Evolutionary conservation across 2,888 invertebrate genomes (phyloP).

Genomic region (Drosophila setosimentum): DNA sequence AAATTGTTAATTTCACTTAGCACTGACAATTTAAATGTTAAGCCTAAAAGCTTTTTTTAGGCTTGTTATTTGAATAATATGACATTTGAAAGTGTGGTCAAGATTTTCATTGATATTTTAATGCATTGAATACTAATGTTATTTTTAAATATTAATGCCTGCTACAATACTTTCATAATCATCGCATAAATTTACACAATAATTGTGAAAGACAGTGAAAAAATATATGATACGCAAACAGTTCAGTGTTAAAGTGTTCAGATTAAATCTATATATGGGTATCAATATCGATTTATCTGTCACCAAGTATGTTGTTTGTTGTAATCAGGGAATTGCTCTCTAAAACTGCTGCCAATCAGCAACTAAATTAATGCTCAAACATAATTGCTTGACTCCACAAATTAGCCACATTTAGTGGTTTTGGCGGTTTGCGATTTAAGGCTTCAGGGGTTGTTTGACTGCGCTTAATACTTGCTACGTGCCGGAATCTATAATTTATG

Average conservation of each 20-base stretch:
- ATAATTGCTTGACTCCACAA: constrained; percentile 44
- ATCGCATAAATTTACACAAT: constrained; percentile 9
- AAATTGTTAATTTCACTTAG: constrained; percentile 22
- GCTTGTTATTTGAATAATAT: constrained; percentile 7
- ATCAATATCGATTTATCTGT: constrained; percentile 10
- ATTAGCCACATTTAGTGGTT: constrained; percentile 51
- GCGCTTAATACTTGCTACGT: constrained; percentile 64
- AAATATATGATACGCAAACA: neutral
- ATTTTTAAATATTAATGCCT: constrained; percentile 12
- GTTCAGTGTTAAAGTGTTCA: neutral
- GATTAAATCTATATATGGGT: neutral
- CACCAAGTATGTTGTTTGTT: constrained; percentile 9
- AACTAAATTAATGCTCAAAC: constrained; percentile 19
- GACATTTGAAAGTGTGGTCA: constrained; percentile 5
- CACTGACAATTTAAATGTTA: constrained; percentile 14
- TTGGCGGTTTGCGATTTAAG: neutral
- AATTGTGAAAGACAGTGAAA: constrained; percentile 7
- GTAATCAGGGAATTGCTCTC: constrained; percentile 7
- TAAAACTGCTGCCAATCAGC: constrained; percentile 30
- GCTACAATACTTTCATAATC: constrained; percentile 2
- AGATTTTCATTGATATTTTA: constrained; percentile 1
- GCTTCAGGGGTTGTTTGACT: constrained; percentile 10
- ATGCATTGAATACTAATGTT: neutral
- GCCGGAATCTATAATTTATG: constrained; percentile 64
- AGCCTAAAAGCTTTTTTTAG: constrained; percentile 20